Percentiles rank a stretch among this genome's conserved stretches.
Evolutionary conservation across 2,113 vertebrate genomes (phyloP).

Genomic region (Thinocorus orbignyianus): DNA sequence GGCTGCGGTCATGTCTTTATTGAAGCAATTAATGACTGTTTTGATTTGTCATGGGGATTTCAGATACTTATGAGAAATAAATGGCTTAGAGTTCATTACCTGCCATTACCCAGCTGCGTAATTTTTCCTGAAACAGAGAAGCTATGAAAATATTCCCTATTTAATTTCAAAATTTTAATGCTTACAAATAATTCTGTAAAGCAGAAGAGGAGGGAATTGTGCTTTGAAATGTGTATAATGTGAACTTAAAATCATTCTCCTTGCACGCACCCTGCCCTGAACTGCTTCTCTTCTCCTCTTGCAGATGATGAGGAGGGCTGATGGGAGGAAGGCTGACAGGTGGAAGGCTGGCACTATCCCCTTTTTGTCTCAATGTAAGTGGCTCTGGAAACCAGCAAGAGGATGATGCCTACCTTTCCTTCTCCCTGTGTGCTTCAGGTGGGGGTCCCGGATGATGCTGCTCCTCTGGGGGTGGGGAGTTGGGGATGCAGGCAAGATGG

Average conservation of each 20-base stretch:
- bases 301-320: background rate
- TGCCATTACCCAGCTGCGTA: background rate
- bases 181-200: background rate
- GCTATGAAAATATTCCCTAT: background rate
- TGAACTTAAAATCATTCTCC: background rate
- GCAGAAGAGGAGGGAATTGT: background rate
- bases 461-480: background rate
- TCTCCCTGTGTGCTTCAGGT: background rate
- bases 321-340: background rate
- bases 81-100: background rate
- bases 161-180: background rate
- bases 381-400: background rate
- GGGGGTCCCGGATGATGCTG: background rate
- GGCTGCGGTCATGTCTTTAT: rapidly evolving
- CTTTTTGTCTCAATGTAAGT: background rate
- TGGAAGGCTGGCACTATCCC: background rate
- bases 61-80: background rate
- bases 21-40: background rate
- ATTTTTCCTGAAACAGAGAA: background rate
- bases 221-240: rapidly evolving
- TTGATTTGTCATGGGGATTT: background rate
- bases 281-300: background rate
- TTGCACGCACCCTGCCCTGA: background rate
- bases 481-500: background rate
- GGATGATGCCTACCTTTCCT: rapidly evolving